Evolutionary conservation across 1,140 invertebrate species (phyloP).

Genomic region (Diabrotica undecimpunctata): DNA sequence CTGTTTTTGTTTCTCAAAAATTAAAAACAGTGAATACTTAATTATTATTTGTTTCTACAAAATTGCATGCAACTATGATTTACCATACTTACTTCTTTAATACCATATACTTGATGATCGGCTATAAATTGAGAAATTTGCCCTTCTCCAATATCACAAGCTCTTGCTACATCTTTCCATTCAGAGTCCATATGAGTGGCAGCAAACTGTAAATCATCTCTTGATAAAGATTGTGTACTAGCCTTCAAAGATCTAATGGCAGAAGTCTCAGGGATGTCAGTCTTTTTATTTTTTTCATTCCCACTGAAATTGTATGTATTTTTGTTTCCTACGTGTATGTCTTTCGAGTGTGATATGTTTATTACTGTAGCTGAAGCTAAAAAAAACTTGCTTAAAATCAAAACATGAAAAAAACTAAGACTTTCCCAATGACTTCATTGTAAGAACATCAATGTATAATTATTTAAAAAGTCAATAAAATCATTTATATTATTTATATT

Average conservation of each 20-base stretch:
- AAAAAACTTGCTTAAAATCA: neutral
- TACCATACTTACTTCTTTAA: slow-evolving; percentile 10
- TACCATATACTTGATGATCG: slow-evolving; percentile 9
- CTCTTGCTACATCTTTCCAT: slow-evolving; percentile 18
- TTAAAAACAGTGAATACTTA: no score
- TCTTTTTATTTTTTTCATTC: slow-evolving; percentile 13
- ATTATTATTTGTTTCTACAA: no score
- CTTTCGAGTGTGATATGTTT: slow-evolving; percentile 12
- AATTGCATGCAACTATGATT: no score
- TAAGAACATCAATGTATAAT: no score
- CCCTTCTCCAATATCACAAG: slow-evolving; percentile 6
- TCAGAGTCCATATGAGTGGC: slow-evolving; percentile 12
- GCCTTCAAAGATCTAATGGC: slow-evolving; percentile 14
- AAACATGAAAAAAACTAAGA: no score
- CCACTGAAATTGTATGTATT: slow-evolving; percentile 9
- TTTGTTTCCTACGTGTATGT: slow-evolving; percentile 12
- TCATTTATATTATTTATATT: no score
- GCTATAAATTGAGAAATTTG: slow-evolving; percentile 17
- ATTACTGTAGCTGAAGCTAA: slow-evolving; percentile 5
- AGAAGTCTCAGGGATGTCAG: slow-evolving; percentile 13
- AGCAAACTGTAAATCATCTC: slow-evolving; percentile 16
- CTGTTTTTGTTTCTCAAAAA: no score
- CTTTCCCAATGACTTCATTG: no score
- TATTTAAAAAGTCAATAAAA: no score
- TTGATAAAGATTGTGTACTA: neutral